These are phyloP conservation scores for Rissa tridactyla DNA, from an alignment of 2,113 vertebrate species.

Conservation along the genomic window DNA sequence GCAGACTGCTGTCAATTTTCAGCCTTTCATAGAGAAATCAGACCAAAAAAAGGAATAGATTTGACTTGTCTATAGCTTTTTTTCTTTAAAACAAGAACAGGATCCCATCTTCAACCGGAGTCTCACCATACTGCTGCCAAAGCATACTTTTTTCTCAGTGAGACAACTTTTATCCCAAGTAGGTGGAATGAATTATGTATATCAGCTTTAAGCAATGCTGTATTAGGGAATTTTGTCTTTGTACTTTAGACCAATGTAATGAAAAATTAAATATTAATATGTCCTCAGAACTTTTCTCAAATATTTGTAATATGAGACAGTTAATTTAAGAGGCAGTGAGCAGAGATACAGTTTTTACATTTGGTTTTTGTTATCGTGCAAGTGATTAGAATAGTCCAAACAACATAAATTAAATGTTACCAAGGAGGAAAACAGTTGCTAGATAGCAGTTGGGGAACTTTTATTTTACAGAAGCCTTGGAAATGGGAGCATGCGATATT, in stretches of 20 bases:
- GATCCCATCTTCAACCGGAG: not conserved
- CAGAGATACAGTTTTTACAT: not conserved
- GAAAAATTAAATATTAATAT: conserved; percentile 61
- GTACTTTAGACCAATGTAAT: conserved; percentile 16
- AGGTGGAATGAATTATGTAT: conserved; percentile 13
- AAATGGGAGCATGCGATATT: not conserved
- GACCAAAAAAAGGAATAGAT: not conserved
- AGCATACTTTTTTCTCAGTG: not conserved
- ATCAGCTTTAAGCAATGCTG: not conserved
- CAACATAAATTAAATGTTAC: not conserved
- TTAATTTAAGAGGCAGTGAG: conserved; percentile 19
- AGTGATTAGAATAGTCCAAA: not conserved
- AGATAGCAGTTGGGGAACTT: not conserved
- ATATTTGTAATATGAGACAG: conserved; percentile 32
- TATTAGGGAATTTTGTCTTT: conserved; percentile 15
- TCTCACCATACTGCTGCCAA: not conserved
- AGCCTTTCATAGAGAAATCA: not conserved
- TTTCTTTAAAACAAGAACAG: not conserved
- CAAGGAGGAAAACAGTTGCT: not conserved
- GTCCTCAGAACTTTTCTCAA: conserved; percentile 17
- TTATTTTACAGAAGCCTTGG: not conserved
- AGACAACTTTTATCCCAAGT: not conserved
- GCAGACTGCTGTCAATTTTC: not conserved
- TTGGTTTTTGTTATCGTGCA: not conserved
- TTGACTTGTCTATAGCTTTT: not conserved